Base-by-base conservation (phyloP, 2,797 vertebrate species). In the Bradypodion ventrale region DNA sequence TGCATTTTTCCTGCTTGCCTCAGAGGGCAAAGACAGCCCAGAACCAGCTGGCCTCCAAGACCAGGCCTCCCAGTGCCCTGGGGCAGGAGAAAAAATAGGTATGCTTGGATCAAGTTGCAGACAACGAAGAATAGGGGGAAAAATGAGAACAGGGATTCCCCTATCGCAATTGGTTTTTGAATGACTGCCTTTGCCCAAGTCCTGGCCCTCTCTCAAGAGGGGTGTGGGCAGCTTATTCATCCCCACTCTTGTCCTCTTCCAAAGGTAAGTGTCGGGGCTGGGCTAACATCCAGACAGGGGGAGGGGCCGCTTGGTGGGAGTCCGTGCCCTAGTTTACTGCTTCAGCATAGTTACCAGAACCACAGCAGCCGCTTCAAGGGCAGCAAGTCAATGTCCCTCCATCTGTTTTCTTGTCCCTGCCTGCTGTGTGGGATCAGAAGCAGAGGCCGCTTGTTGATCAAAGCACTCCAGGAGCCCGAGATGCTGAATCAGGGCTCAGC, bases 401-500 rank as follows among this genome's bases (percentile, higher is more conserved):
- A 16, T 79, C 77, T 85, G 59, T 52, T 82, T 78, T 42, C 59
- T 29, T 63, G 76, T 32, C 70, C 32, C 49, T 62, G 83, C 62
- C 78, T 85, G 40, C 72, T 25, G 27, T 69, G 62, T 75, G 72
- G 78, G 73, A 85, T 80, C 84, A 85, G 49, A 85, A 72, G 65
- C 62, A 0, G 46, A 59, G n/a, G 78, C 70, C 75, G 78, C 56
- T 69, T 60, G 49, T 75, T 69, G 78, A 80, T 85, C 77, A 85
- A 79, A 80, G 78, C 84, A 29, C 78, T 75, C 72, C 72, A 59
- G 78, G 62, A 59, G 78, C 84, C 66, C 4, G 52, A 69, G 78
- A 60, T 80, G 84, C 72, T 85, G 84, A 80, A 80, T 85, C 78
- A 80, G 78, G 32, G 37, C 84, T 69, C 84, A 85, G 84, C 62